These are phyloP conservation scores for Spilarctia lutea DNA, from an alignment of 2,888 invertebrate genomes.

Conservation along the genomic window DNA sequence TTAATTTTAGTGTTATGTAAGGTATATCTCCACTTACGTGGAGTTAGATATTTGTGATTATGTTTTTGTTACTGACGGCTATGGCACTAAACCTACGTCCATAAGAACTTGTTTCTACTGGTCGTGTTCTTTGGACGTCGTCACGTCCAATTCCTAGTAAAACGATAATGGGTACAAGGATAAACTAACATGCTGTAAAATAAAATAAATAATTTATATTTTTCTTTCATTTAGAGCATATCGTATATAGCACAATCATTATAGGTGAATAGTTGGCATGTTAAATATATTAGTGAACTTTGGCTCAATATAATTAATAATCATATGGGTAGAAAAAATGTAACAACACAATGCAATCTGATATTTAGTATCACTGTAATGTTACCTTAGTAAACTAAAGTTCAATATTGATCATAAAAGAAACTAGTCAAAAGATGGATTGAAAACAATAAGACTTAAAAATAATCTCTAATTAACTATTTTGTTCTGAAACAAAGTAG, in stretches of 20 bases:
- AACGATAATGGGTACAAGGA: not conserved
- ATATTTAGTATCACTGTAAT: not conserved
- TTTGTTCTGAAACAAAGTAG: constrained; percentile 10
- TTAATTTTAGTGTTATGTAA: not conserved
- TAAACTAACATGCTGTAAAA: no score
- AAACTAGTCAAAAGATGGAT: not conserved
- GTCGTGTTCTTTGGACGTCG: not conserved
- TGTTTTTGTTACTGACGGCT: not conserved
- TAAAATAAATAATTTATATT: no score
- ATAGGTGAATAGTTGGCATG: not conserved
- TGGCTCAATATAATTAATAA: not conserved
- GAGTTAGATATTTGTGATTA: not conserved
- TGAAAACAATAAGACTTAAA: not conserved
- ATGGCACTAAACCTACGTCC: not conserved
- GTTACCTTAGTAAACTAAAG: not conserved
- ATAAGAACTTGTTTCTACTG: not conserved
- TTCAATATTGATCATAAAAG: not conserved
- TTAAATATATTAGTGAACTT: not conserved
- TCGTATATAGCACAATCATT: not conserved
- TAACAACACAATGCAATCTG: not conserved
- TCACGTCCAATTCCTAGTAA: not conserved
- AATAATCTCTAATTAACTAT: not conserved
- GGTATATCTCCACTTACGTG: not conserved
- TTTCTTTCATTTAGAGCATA: not conserved
- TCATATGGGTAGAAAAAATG: not conserved